Percentiles rank a stretch among this genome's conserved stretches.
Conservation (phyloP, 2,888 invertebrate species). For the Plutella xylostella region DNA sequence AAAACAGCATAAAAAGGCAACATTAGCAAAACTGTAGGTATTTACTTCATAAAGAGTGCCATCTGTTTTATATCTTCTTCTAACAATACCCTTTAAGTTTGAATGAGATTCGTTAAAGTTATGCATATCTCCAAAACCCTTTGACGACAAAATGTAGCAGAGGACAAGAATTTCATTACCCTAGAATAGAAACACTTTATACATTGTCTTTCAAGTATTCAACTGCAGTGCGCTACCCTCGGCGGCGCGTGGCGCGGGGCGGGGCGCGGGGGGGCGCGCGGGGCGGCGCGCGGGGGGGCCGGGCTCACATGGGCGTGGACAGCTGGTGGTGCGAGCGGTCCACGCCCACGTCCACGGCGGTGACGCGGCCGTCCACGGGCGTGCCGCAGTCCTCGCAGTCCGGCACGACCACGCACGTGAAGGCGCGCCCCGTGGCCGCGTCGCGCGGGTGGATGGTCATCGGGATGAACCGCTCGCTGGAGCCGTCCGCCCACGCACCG, state of each 20-base stretch:
- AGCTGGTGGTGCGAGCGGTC: slow-evolving; percentile 62
- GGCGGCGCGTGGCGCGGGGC: neutral
- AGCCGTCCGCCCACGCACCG: slow-evolving; percentile 83
- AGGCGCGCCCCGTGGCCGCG: slow-evolving; percentile 81
- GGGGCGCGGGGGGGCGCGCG: neutral
- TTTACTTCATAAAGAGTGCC: too few species aligned
- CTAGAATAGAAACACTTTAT: neutral
- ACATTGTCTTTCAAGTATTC: neutral
- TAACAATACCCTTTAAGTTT: neutral
- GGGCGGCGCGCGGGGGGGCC: too few species aligned
- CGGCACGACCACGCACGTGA: slow-evolving; percentile 93
- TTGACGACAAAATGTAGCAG: too few species aligned
- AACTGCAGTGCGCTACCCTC: too few species aligned
- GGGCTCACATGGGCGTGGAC: slow-evolving; percentile 59
- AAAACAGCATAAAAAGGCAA: too few species aligned
- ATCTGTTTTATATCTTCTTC: too few species aligned
- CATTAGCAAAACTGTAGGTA: too few species aligned
- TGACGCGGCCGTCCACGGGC: slow-evolving; percentile 69
- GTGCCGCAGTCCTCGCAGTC: slow-evolving; percentile 77
- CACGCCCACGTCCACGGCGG: slow-evolving; percentile 73
- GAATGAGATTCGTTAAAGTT: neutral
- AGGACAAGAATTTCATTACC: neutral
- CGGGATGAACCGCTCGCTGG: slow-evolving; percentile 83
- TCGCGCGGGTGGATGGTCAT: slow-evolving; percentile 91
- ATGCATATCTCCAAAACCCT: too few species aligned